phyloP scores from a whole-genome alignment of 2,888 invertebrate genomes.

The Dolichopus griseipennis region DNA sequence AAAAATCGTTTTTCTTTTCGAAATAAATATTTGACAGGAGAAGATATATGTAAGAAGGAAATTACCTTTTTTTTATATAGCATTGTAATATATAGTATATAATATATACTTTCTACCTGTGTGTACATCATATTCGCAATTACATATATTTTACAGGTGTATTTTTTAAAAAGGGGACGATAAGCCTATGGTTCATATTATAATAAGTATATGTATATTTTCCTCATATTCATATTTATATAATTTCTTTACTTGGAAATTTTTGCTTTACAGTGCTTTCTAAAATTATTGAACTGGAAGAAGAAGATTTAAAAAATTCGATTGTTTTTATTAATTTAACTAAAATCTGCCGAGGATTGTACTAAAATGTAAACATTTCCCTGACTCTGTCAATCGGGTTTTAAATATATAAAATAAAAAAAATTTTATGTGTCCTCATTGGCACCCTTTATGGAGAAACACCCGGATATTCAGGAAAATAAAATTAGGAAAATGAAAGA shows the following conservation, averaged over 20 bases:
- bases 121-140: neutral
- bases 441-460: no score
- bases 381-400: no score
- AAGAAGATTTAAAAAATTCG: no score
- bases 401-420: no score
- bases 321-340: no score
- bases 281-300: no score
- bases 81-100: neutral
- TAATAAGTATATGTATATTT: neutral
- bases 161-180: neutral
- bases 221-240: neutral
- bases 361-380: no score
- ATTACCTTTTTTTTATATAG: neutral
- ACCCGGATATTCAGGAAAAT: no score
- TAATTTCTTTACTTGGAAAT: neutral
- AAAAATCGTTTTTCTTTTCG: neutral
- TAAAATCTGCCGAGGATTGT: no score
- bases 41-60: slow-evolving; percentile 6
- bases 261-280: no score
- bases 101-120: neutral
- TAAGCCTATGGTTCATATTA: neutral
- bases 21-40: slow-evolving; percentile 4
- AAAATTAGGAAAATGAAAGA: no score
- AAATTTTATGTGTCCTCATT: no score
- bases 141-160: neutral